These are phyloP conservation scores for Odontesthes bonariensis DNA, from an alignment of 2,113 vertebrate species.

Conservation along the genomic window DNA sequence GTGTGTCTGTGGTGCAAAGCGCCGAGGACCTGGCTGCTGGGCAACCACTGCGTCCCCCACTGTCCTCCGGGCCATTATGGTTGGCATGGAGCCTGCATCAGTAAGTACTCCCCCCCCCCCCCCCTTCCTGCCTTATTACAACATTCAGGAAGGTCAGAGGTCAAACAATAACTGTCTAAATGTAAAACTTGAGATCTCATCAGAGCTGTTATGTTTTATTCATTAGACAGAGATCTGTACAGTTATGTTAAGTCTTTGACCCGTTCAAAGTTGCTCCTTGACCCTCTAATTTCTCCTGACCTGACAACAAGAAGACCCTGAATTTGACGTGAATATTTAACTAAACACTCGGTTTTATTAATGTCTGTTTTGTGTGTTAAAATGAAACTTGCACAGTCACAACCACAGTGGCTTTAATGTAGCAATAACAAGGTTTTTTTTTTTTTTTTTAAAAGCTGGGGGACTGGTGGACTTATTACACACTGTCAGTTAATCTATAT, in stretches of 20 bases:
- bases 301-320: not conserved
- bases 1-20: constrained; percentile 88
- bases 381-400: no score
- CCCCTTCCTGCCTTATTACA: not conserved
- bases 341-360: not conserved
- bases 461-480: no score
- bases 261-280: not conserved
- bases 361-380: no score
- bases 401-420: no score
- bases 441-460: no score
- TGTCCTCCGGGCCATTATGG: constrained; percentile 84
- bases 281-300: not conserved
- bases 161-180: accelerated
- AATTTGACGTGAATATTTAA: accelerated
- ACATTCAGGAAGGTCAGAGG: not conserved
- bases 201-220: constrained; percentile 20
- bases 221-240: not conserved
- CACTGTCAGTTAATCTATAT: no score
- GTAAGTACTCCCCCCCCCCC: constrained; percentile 79
- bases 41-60: constrained; percentile 85
- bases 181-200: not conserved
- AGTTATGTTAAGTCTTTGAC: not conserved
- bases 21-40: constrained; percentile 81
- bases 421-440: no score
- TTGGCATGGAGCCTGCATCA: constrained; percentile 82